Conservation (phyloP, 2,888 invertebrate genomes). For the Frankliniella intonsa region DNA sequence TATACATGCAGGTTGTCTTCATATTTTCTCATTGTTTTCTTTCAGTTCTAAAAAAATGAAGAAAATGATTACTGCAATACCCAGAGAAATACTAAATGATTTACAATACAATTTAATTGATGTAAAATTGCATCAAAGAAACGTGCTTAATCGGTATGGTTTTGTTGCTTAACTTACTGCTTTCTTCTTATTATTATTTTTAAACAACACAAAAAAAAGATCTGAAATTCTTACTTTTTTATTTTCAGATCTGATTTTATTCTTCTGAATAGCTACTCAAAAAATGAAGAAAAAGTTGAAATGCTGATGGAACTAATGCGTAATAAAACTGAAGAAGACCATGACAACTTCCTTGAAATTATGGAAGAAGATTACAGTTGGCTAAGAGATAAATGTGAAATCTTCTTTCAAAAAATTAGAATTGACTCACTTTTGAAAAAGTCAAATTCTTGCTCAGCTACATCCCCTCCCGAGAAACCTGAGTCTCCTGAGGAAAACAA, state of each 20-base stretch:
- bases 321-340: constrained; percentile 1
- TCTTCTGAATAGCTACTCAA: not conserved
- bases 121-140: not conserved
- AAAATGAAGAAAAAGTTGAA: not conserved
- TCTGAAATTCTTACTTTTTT: not conserved
- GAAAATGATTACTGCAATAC: not conserved
- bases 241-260: constrained; percentile 8
- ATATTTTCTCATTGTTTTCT: not conserved
- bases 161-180: not conserved
- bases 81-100: not conserved
- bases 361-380: not conserved
- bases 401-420: not conserved
- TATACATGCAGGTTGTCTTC: no score
- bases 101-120: not conserved
- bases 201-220: not conserved
- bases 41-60: constrained; percentile 4
- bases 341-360: not conserved
- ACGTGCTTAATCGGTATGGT: not conserved
- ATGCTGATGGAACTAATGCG: not conserved
- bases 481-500: not conserved
- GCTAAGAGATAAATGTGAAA: constrained; percentile 12
- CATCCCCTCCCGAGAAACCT: no score
- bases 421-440: not conserved
- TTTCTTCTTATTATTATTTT: not conserved
- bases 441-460: not conserved